Evolutionary conservation across 1,140 invertebrate species (phyloP).

Genomic region (Probaryconus sp.): DNA sequence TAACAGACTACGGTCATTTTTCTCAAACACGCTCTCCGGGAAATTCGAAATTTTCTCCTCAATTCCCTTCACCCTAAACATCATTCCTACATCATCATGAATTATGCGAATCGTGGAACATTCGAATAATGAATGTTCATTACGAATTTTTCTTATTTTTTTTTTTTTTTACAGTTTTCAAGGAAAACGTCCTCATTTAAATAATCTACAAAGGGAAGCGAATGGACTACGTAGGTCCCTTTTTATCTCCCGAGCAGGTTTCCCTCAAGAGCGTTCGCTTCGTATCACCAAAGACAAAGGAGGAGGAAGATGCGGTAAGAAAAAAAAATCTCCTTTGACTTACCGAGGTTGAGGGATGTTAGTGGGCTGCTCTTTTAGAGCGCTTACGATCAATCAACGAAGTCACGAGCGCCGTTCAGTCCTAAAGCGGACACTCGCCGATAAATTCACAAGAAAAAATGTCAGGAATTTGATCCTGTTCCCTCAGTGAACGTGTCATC

Average conservation of each 20-base stretch:
- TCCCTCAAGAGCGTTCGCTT: conserved; percentile 40
- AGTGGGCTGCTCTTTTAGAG: conserved; percentile 44
- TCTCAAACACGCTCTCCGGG: too few species aligned
- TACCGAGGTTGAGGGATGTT: conserved; percentile 43
- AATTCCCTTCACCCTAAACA: conserved; percentile 26
- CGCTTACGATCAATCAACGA: conserved; percentile 59
- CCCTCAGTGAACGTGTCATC: conserved; percentile 59
- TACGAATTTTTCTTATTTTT: conserved; percentile 35
- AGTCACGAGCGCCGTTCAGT: conserved; percentile 44
- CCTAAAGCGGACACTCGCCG: conserved; percentile 43
- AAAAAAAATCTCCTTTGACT: conserved; percentile 49
- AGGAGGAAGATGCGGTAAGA: conserved; percentile 34
- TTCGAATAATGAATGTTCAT: conserved; percentile 53
- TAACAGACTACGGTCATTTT: too few species aligned
- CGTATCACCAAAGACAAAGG: conserved; percentile 56
- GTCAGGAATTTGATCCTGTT: conserved; percentile 64
- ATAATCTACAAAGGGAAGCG: conserved; percentile 55
- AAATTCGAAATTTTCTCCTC: conserved; percentile 10
- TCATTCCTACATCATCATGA: conserved; percentile 37
- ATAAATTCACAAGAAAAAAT: conserved; percentile 63
- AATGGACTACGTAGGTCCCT: conserved; percentile 45
- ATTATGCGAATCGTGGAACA: conserved; percentile 53
- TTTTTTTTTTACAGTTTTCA: conserved; percentile 54
- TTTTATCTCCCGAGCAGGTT: conserved; percentile 52
- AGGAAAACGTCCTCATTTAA: conserved; percentile 55